phyloP scores from a whole-genome alignment of 2,888 invertebrate genomes.

The Drosophila cracens region DNA sequence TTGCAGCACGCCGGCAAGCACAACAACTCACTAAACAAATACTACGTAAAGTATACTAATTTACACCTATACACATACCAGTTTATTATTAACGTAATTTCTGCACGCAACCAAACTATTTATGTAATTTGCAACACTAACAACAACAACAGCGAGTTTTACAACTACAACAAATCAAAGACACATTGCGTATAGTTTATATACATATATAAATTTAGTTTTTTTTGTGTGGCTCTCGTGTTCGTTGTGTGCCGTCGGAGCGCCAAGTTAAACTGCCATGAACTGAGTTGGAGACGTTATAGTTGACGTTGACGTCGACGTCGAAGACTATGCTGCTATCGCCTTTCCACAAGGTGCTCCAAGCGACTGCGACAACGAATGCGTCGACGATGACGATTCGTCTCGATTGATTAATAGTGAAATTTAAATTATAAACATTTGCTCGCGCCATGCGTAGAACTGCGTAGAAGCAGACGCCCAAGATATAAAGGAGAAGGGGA shows the following conservation, averaged over 20 bases:
- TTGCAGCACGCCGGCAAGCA: constrained; percentile 45
- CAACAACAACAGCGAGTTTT: constrained; percentile 34
- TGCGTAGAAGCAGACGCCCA: constrained; percentile 33
- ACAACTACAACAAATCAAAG: constrained; percentile 42
- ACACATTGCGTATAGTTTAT: constrained; percentile 17
- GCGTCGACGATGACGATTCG: constrained; percentile 19
- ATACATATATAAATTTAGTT: constrained; percentile 13
- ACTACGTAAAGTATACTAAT: constrained; percentile 67
- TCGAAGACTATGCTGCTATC: constrained; percentile 38
- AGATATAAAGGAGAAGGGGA: not conserved
- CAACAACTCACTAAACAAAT: constrained; percentile 56
- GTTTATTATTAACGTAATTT: constrained; percentile 24
- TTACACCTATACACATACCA: constrained; percentile 7
- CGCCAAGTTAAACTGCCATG: constrained; percentile 73
- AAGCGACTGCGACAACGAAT: constrained; percentile 19
- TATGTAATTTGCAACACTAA: constrained; percentile 49
- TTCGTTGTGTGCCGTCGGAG: constrained; percentile 62
- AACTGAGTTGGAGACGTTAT: constrained; percentile 51
- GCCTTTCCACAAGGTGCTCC: constrained; percentile 73
- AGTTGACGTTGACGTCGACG: constrained; percentile 13
- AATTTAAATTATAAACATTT: constrained; percentile 54
- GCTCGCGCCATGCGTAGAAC: constrained; percentile 47
- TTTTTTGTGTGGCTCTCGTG: constrained; percentile 34
- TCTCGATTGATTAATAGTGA: constrained; percentile 50
- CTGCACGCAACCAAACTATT: constrained; percentile 47